phyloP scores from a whole-genome alignment of 2,113 vertebrate genomes.

The Callospermophilus lateralis region DNA sequence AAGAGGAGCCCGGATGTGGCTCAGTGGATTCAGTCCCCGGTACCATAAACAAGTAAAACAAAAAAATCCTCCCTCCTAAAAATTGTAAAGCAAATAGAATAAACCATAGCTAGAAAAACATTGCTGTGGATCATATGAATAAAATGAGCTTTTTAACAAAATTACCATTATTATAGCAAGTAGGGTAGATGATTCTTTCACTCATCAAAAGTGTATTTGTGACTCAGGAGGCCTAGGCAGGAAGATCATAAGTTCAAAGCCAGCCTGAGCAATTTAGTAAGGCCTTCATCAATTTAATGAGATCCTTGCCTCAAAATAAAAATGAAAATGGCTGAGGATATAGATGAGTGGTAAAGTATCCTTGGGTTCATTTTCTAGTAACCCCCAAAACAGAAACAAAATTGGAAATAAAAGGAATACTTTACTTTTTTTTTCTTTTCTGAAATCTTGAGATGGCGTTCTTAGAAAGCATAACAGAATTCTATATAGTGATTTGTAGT shows the following conservation, averaged over 20 bases:
- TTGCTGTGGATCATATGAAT: not conserved
- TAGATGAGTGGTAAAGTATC: too few relatives aligned
- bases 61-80: too few relatives aligned
- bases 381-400: not conserved
- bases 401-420: slow-evolving; percentile 8
- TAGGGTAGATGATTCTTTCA: not conserved
- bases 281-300: too few relatives aligned
- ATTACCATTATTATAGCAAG: slow-evolving; percentile 1
- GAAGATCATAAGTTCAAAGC: too few relatives aligned
- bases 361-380: too few relatives aligned
- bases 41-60: too few relatives aligned
- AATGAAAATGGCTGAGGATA: too few relatives aligned
- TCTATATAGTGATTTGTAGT: not conserved
- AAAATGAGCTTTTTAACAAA: slow-evolving; percentile 15
- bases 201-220: not conserved
- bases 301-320: too few relatives aligned
- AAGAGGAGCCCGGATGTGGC: too few relatives aligned
- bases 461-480: not conserved
- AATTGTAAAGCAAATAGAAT: not conserved
- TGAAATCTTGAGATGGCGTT: not conserved
- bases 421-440: not conserved
- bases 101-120: not conserved
- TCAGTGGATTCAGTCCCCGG: too few relatives aligned
- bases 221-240: too few relatives aligned
- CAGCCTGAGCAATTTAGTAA: too few relatives aligned